Percentiles rank a stretch among this genome's conserved stretches.
Evolutionary conservation across 2,797 vertebrate genomes (phyloP).

Genomic region (Acanthis flammea): DNA sequence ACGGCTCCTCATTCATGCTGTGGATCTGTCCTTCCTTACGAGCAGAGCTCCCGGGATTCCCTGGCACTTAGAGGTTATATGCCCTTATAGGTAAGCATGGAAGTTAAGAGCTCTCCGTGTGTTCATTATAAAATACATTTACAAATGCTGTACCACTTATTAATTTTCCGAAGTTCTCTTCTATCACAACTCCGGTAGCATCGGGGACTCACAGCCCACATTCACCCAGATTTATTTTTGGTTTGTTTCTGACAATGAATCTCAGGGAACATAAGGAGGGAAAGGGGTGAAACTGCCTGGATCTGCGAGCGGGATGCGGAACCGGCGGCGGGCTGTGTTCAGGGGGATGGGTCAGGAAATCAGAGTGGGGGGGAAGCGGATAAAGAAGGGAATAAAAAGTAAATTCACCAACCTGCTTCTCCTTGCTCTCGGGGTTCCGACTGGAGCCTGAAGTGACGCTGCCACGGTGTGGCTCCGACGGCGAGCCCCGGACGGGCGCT

Average conservation of each 20-base stretch:
- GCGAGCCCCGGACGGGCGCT: neutral
- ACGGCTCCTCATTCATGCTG: rapidly evolving
- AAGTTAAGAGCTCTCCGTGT: rapidly evolving
- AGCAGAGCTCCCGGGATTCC: neutral
- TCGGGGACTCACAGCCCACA: neutral
- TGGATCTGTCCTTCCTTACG: rapidly evolving
- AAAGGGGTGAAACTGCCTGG: neutral
- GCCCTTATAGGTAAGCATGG: rapidly evolving
- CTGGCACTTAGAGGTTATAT: neutral
- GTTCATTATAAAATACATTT: neutral
- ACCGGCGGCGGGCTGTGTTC: neutral
- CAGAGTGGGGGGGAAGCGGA: rapidly evolving
- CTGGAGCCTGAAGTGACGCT: neutral
- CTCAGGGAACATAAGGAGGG: rapidly evolving
- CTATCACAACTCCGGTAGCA: neutral
- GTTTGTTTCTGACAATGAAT: neutral
- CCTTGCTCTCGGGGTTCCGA: neutral
- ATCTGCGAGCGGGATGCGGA: neutral
- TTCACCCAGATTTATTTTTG: neutral
- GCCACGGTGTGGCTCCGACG: neutral
- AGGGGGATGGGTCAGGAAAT: neutral
- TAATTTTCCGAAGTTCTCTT: neutral
- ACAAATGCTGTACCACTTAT: neutral
- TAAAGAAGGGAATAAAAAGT: neutral
- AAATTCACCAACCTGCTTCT: neutral